Conservation (phyloP, 2,797 vertebrate species). For the Coregonus ussuriensis region DNA sequence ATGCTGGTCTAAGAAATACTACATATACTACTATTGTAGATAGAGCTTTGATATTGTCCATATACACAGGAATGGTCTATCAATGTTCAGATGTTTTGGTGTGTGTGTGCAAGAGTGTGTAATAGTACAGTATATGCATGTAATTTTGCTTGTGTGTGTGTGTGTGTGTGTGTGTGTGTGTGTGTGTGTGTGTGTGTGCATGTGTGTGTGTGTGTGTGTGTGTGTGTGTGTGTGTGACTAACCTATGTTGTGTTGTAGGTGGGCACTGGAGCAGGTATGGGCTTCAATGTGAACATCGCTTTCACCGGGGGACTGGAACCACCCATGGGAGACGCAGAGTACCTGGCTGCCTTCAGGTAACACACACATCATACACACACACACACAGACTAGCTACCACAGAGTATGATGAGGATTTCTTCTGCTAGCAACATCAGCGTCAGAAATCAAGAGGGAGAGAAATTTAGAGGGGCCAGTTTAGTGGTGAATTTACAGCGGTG, state of each 20-base stretch:
- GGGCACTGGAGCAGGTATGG: constrained; percentile 86
- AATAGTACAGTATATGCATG: too few relatives aligned
- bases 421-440: too few relatives aligned
- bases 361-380: background rate
- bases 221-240: background rate
- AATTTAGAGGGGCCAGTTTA: too few relatives aligned
- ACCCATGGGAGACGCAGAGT: constrained; percentile 92
- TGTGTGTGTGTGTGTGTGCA: background rate
- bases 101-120: background rate
- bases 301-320: constrained; percentile 95
- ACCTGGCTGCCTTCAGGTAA: constrained; percentile 95
- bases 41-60: background rate
- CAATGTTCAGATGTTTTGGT: background rate
- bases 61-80: background rate
- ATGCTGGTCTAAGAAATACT: background rate
- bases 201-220: too few relatives aligned
- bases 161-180: background rate
- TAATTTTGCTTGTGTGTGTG: too few relatives aligned
- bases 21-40: background rate
- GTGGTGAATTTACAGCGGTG: background rate
- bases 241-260: constrained; percentile 71
- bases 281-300: constrained; percentile 96
- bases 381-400: too few relatives aligned
- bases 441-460: too few relatives aligned
- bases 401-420: too few relatives aligned